Conservation (phyloP, 2,113 vertebrate genomes). For the Empidonax traillii region DNA sequence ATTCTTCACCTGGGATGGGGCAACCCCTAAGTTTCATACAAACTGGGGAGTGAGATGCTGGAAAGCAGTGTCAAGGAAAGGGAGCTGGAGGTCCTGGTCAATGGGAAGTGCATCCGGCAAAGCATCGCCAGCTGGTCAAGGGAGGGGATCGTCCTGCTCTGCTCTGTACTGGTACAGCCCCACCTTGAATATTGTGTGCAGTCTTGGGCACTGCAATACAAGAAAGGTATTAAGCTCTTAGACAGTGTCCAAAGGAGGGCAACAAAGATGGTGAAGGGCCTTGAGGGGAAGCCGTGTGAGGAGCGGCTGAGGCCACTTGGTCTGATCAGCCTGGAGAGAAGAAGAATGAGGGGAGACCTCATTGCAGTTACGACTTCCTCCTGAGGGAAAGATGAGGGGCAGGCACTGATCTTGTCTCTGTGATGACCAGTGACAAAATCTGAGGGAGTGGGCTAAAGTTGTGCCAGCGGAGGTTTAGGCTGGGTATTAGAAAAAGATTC, state of each 20-base stretch:
- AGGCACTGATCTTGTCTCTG: neutral
- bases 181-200: neutral
- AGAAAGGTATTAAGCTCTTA: neutral
- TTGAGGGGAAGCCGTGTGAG: neutral
- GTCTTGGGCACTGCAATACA: neutral
- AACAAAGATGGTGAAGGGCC: neutral
- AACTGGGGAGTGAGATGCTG: neutral
- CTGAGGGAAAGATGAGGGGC: neutral
- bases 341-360: neutral
- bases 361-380: neutral
- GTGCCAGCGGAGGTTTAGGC: neutral
- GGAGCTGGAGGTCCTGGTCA: neutral
- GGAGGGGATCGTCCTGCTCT: neutral
- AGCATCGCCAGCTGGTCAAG: neutral
- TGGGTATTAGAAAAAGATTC: neutral
- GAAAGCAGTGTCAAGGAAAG: neutral
- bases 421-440: neutral
- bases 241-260: neutral
- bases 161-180: neutral
- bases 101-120: neutral
- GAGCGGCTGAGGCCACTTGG: neutral
- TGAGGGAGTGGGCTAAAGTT: neutral
- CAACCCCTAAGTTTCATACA: neutral
- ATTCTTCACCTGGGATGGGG: neutral
- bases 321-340: neutral